Percentiles rank a stretch among this genome's conserved stretches.
Conservation (phyloP, 1,140 invertebrate species). For the Sarcophaga bullata region DNA sequence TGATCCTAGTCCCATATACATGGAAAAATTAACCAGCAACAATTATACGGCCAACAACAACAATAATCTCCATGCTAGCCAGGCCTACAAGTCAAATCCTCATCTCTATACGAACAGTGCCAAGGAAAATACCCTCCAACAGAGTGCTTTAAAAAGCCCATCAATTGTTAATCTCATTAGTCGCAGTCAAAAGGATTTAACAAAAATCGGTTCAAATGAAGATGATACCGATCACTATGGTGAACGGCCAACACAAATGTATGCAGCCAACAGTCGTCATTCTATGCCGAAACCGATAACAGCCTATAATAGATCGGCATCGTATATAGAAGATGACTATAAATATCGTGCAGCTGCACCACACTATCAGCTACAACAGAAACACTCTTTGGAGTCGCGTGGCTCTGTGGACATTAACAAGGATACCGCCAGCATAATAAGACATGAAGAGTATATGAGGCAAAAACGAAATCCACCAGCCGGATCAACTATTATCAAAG, state of each 20-base stretch:
- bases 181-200: conserved; percentile 80
- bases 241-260: conserved; percentile 72
- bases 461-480: conserved; percentile 31
- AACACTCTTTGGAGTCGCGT: conserved; percentile 59
- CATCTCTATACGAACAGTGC: conserved; percentile 75
- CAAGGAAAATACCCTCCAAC: conserved; percentile 66
- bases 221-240: conserved; percentile 50
- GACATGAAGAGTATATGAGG: conserved; percentile 74
- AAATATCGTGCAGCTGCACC: conserved; percentile 31
- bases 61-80: conserved; percentile 46
- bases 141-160: conserved; percentile 79
- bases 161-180: conserved; percentile 85
- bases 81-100: conserved; percentile 78
- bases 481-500: conserved; percentile 49
- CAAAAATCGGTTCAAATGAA: conserved; percentile 65
- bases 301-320: conserved; percentile 49
- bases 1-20: conserved; percentile 65
- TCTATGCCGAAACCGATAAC: conserved; percentile 51
- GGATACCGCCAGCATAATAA: conserved; percentile 66
- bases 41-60: conserved; percentile 51
- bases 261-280: conserved; percentile 65
- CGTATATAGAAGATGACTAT: conserved; percentile 33
- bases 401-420: conserved; percentile 62
- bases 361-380: conserved; percentile 55
- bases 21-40: conserved; percentile 62